Evolutionary conservation across 2,797 vertebrate species (phyloP).

Genomic region (Pangasius macronema): DNA sequence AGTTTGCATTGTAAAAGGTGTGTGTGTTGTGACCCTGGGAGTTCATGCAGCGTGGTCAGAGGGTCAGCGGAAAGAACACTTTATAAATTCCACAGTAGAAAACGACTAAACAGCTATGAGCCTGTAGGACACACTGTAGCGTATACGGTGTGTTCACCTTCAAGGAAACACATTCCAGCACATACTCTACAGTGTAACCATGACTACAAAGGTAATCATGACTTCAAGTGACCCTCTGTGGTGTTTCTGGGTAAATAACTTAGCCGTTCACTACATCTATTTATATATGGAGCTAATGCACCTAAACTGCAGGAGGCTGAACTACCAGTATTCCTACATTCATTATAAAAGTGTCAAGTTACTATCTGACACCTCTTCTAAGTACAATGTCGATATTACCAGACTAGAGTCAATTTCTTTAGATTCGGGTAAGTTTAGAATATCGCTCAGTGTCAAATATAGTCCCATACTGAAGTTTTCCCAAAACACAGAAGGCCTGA

Average conservation of each 20-base stretch:
- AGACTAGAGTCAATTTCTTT: too few relatives aligned
- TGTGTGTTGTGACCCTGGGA: neutral
- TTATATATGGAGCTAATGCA: neutral
- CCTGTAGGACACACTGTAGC: neutral
- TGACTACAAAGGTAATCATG: constrained; percentile 15
- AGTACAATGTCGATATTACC: too few relatives aligned
- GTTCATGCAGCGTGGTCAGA: neutral
- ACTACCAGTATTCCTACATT: neutral
- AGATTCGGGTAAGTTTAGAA: neutral
- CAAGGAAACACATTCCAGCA: constrained; percentile 21
- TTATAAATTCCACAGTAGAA: constrained; percentile 11
- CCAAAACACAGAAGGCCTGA: neutral
- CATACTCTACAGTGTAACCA: neutral
- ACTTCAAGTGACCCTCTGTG: constrained; percentile 13
- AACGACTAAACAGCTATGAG: neutral
- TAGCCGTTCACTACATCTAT: neutral
- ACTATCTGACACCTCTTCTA: too few relatives aligned
- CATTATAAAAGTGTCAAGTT: too few relatives aligned
- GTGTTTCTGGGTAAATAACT: constrained; percentile 18
- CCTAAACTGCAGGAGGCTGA: neutral
- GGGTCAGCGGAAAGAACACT: neutral
- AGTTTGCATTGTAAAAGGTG: neutral
- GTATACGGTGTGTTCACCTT: constrained; percentile 10
- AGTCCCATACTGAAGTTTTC: neutral
- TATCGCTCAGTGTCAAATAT: neutral